Evolutionary conservation across 2,113 vertebrate species (phyloP).

Genomic region (Chaenocephalus aceratus): DNA sequence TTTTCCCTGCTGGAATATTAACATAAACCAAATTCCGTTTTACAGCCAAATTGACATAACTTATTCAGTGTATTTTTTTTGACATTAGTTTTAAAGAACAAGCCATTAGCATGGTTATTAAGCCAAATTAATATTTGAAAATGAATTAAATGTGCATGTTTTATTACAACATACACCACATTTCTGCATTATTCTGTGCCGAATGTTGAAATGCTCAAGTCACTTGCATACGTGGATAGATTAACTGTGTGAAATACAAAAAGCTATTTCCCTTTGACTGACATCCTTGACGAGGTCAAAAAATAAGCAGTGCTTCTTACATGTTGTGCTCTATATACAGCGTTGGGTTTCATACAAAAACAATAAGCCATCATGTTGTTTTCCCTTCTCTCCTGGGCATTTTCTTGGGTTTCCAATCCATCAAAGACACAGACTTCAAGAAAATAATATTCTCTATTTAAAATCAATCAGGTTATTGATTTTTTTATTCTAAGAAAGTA

Average conservation of each 20-base stretch:
- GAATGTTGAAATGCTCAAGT: neutral
- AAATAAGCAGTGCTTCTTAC: conserved; percentile 26
- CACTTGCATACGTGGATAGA: neutral
- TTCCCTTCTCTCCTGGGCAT: conserved; percentile 36
- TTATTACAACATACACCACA: neutral
- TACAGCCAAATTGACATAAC: neutral
- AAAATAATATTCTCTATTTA: no score
- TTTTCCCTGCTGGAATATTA: neutral
- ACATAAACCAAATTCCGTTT: neutral
- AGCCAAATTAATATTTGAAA: no score
- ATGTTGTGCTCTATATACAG: conserved; percentile 42
- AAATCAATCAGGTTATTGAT: no score
- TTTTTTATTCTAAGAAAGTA: no score
- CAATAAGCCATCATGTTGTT: conserved; percentile 48
- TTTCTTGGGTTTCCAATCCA: conserved; percentile 15
- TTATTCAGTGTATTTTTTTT: neutral
- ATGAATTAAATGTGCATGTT: neutral
- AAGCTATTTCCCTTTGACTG: conserved; percentile 10
- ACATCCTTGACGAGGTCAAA: conserved; percentile 48
- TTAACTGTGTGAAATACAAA: conserved; percentile 16
- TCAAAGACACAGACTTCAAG: conserved; percentile 10
- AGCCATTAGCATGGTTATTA: neutral
- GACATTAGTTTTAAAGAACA: neutral
- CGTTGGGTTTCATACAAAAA: conserved; percentile 63
- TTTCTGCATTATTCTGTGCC: neutral